Evolutionary conservation across 2,797 vertebrate genomes (phyloP), one percentile per base, ranked within the genome.

Genomic region (Sebastes miniatus): DNA sequence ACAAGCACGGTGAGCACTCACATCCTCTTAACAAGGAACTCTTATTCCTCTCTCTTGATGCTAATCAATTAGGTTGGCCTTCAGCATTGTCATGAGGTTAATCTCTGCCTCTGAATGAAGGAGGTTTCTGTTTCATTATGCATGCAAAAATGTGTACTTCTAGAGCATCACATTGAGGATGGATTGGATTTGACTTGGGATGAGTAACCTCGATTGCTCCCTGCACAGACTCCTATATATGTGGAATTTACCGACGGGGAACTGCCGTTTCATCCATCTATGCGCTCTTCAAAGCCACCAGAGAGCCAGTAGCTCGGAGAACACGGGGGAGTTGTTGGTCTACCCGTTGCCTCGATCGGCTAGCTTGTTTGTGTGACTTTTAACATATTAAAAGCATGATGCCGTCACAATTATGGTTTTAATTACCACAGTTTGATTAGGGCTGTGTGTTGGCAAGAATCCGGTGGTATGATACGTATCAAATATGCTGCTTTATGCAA

Each of bases 1-100:
- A 95, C 80, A 96, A 90, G 93, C 97, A 98, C 0, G 97, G 98
- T 99, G 88, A 95, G 96, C 92, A 0, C 29, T 34, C 22, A 10
- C 1, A 59, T 47, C 59, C 25, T 69, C 27, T 32, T 34, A 50
- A 43, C 39, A 14, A 43, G 13, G 39, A 43, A 43, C 39, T 43
- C 4, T 10, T 61, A 10, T 36, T 52, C 29, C 7, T 57, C 16
- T 58, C 39, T 39, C 34, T 31, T 11, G 5, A 67, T 31, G 12
- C 22, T 25, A 10, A 29, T 20, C 8, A 20, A 14, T 31, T 5
- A 11, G 3, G 2, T 69, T 18, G 8, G 13, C 24, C 24, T 3
- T 59, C 50, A 57, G 10, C 25, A 65, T 34, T 54, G 54, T 43
- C 29, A 32, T 22, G 20, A 43, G 56, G 14, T 25, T 25, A 4